A percentile compares a stretch with the other conserved stretches of the same genome.
Conservation (phyloP, 2,113 vertebrate genomes). For the Turnix velox region DNA sequence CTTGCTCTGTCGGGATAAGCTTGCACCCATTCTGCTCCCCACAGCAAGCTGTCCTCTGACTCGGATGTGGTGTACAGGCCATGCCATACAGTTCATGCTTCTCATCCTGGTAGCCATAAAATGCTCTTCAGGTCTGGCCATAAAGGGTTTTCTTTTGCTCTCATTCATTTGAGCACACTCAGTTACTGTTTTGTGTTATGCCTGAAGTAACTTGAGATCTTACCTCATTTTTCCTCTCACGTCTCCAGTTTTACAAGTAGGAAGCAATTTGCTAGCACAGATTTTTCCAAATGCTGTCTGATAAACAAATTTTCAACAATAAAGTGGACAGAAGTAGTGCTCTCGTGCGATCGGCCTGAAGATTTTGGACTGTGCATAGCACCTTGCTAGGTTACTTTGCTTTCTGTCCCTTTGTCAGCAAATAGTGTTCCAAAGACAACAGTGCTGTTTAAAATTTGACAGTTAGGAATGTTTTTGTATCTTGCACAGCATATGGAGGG, state of each 20-base stretch:
- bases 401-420: not conserved
- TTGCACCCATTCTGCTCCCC: accelerated
- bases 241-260: not conserved
- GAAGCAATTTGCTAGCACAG: not conserved
- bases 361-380: not conserved
- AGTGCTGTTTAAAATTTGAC: not conserved
- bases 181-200: accelerated
- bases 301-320: not conserved
- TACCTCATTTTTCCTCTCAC: accelerated
- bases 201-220: not conserved
- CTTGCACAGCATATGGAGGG: not conserved
- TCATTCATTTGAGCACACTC: not conserved
- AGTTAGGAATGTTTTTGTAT: not conserved
- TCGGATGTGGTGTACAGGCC: accelerated
- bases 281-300: not conserved
- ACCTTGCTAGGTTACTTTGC: not conserved
- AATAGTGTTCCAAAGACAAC: not conserved
- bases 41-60: not conserved
- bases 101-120: not conserved
- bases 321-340: not conserved
- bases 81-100: accelerated
- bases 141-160: too few relatives aligned
- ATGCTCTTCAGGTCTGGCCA: accelerated
- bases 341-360: not conserved
- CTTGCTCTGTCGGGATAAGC: accelerated